Conservation (phyloP, 2,888 invertebrate species). For the Cacoxenus indagator region DNA sequence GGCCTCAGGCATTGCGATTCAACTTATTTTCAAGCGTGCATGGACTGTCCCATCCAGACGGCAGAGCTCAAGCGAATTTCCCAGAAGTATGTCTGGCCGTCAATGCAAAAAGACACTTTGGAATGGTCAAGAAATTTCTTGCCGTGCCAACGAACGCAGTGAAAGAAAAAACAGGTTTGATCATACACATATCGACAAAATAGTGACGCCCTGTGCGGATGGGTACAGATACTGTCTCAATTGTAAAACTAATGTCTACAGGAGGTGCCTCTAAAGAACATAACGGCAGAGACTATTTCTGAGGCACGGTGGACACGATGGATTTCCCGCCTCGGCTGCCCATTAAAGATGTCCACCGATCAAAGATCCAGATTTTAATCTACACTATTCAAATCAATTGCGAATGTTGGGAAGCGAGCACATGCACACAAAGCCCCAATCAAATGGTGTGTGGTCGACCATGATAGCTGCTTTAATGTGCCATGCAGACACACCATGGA, state of each 20-base stretch:
- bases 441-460: neutral
- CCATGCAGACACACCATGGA: too few relatives aligned
- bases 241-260: too few relatives aligned
- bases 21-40: neutral
- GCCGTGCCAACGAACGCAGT: too few relatives aligned
- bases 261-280: neutral
- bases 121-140: neutral
- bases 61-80: neutral
- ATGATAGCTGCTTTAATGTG: neutral
- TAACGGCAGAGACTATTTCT: neutral
- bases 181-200: too few relatives aligned
- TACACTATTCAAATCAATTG: neutral
- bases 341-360: neutral
- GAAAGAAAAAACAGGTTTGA: too few relatives aligned
- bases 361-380: neutral
- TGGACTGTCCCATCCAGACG: neutral
- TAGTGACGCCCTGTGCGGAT: too few relatives aligned
- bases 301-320: neutral
- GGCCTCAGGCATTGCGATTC: neutral
- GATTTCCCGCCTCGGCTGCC: neutral
- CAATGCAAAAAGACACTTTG: neutral
- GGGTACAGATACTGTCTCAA: too few relatives aligned
- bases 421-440: neutral
- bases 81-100: neutral
- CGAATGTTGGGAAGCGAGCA: neutral